A percentile compares a stretch with the other conserved stretches of the same genome.
phyloP scores from a whole-genome alignment of 2,888 invertebrate genomes.

The Latrodectus hesperus region DNA sequence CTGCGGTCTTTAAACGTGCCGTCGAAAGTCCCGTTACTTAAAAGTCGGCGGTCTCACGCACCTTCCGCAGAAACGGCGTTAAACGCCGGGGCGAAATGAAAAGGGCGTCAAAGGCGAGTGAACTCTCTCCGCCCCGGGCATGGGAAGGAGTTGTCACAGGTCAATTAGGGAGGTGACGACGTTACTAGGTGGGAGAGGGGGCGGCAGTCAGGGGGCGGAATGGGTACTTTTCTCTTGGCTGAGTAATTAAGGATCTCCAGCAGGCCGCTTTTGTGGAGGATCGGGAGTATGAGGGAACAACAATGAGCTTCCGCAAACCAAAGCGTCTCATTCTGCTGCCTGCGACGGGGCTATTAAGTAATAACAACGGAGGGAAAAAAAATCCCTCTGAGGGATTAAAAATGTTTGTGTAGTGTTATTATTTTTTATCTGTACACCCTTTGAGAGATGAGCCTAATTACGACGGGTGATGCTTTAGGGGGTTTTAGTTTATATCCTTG shows the following conservation, averaged over 20 bases:
- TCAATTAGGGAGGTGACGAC: constrained; percentile 1
- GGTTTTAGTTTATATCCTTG: too few species aligned
- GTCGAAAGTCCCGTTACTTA: neutral
- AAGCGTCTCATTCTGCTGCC: neutral
- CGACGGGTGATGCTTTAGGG: too few species aligned
- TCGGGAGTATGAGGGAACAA: neutral
- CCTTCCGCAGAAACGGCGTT: neutral
- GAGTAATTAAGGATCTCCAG: neutral
- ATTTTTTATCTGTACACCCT: too few species aligned
- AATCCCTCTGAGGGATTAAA: too few species aligned
- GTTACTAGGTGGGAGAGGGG: neutral
- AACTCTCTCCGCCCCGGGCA: constrained; percentile 3
- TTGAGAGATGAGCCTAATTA: too few species aligned
- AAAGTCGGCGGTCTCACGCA: neutral
- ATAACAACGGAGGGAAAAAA: neutral
- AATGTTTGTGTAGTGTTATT: too few species aligned
- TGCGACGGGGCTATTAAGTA: constrained; percentile 1
- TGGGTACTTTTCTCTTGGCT: neutral
- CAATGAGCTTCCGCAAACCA: neutral
- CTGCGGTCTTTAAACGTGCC: neutral
- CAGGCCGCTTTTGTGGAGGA: neutral
- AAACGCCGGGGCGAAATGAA: constrained; percentile 2
- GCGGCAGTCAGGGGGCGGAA: neutral
- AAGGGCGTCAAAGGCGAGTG: constrained; percentile 5
- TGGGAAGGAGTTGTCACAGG: neutral